phyloP scores from a whole-genome alignment of 2,888 invertebrate species.

The Apotomis betuletana region DNA sequence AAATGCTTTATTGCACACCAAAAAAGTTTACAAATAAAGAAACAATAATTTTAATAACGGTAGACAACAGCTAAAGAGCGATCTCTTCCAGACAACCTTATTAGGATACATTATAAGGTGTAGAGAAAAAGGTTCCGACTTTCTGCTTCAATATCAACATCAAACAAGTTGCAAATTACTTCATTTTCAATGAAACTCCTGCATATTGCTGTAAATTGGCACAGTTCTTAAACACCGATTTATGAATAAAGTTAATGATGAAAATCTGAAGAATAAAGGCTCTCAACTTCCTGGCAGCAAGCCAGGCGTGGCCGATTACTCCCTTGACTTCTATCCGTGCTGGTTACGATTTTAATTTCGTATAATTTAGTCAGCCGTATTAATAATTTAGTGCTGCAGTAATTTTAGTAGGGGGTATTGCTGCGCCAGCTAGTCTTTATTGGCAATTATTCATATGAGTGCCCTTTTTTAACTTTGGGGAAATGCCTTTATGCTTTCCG shows the following conservation, averaged over 20 bases:
- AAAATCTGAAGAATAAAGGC: conserved; percentile 60
- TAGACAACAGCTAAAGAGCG: too few relatives aligned
- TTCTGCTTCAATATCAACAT: conserved; percentile 21
- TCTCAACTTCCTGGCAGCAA: conserved; percentile 59
- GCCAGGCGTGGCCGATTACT: conserved; percentile 64
- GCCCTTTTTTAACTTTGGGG: too few relatives aligned
- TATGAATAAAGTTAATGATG: conserved; percentile 53
- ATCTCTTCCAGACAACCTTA: too few relatives aligned
- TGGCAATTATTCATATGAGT: too few relatives aligned
- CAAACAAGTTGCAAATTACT: conserved; percentile 18
- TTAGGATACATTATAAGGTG: too few relatives aligned
- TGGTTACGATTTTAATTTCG: conserved; percentile 53
- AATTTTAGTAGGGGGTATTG: background rate
- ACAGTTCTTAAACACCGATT: conserved; percentile 39
- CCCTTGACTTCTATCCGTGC: conserved; percentile 56
- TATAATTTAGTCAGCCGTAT: conserved; percentile 43
- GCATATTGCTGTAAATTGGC: conserved; percentile 36
- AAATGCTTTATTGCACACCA: too few relatives aligned
- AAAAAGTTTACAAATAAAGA: too few relatives aligned
- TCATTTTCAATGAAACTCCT: conserved; percentile 30
- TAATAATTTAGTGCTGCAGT: background rate
- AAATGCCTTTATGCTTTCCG: too few relatives aligned
- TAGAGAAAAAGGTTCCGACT: background rate
- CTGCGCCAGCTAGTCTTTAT: background rate
- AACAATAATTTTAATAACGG: too few relatives aligned